Base-by-base conservation (phyloP, 2,888 invertebrate genomes). In the Malthinus seriepunctatus region DNA sequence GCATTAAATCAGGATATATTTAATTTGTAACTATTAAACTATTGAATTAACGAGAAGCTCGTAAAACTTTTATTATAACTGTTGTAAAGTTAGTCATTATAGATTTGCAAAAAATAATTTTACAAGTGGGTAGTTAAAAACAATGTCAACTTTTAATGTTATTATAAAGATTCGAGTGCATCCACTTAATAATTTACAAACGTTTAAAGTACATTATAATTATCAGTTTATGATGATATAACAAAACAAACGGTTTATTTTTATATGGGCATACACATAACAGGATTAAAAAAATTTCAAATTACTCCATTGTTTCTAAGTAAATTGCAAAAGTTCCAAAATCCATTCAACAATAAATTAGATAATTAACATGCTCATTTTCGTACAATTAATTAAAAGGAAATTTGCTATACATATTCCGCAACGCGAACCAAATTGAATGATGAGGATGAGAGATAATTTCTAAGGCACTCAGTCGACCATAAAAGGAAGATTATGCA, bases 31-130 rank as follows among this genome's bases (percentile, higher is more conserved):
- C n/a, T n/a, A n/a, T n/a, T n/a, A n/a, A n/a, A n/a, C n/a, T n/a
- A n/a, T n/a, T n/a, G n/a, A n/a, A n/a, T n/a, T n/a, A n/a, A n/a
- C n/a, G n/a, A 23, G 23, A 23, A 23, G 5, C 23, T 23, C 5
- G 23, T 23, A 23, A 3, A 23, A 23, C 2, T 2, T 23, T 23
- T 5, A 23, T 15, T 15, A 6, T 39, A 42, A 42, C 39, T 42
- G 39, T 42, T 15, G 12, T 11, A 51, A 54, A 54, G 46, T 54
- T 54, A 54, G 54, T 54, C 54, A 54, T 54, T 47, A 32, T 10
- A 14, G 54, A 33, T 54, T 54, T 54, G 48, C 54, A 48, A 37
- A 54, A 53, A 52, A 54, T 31, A 37, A 54, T 39, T 42, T 42
- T 9, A 42, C 23, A 37, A 38, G 54, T 54, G 48, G 54, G 54